Evolutionary conservation across 2,797 vertebrate species (phyloP).

Genomic region (Halcyon leucocephala): DNA sequence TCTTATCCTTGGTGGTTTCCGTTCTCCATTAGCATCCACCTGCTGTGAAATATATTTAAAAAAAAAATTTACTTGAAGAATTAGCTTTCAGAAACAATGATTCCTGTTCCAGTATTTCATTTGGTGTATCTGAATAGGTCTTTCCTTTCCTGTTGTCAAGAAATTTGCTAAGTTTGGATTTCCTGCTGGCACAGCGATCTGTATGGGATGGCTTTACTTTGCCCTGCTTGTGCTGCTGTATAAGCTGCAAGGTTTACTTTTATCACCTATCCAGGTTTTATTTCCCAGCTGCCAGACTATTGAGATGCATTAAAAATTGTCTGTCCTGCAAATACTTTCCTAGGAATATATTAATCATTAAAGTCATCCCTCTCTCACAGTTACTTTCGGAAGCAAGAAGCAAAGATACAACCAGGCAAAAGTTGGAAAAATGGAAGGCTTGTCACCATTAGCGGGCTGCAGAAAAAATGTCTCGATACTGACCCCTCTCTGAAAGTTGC

Average conservation of each 20-base stretch:
- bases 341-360: not conserved
- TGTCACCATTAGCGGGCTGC: not conserved
- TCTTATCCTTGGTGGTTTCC: constrained; percentile 33
- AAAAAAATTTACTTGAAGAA: not conserved
- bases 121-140: not conserved
- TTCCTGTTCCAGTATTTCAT: not conserved
- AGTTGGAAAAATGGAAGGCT: not conserved
- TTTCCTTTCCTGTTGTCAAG: not conserved
- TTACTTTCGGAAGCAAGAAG: not conserved
- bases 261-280: not conserved
- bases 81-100: not conserved
- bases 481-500: constrained; percentile 72
- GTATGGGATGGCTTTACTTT: not conserved
- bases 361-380: not conserved
- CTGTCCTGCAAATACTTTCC: not conserved
- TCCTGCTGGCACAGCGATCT: not conserved
- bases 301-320: not conserved
- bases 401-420: not conserved
- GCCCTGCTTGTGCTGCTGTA: not conserved
- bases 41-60: constrained; percentile 20
- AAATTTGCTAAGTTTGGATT: not conserved
- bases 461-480: not conserved
- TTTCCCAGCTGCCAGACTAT: not conserved
- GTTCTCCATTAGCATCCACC: not conserved
- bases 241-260: not conserved